Evolutionary conservation across 2,113 vertebrate genomes (phyloP).

Genomic region (Rhabdomys dilectus): DNA sequence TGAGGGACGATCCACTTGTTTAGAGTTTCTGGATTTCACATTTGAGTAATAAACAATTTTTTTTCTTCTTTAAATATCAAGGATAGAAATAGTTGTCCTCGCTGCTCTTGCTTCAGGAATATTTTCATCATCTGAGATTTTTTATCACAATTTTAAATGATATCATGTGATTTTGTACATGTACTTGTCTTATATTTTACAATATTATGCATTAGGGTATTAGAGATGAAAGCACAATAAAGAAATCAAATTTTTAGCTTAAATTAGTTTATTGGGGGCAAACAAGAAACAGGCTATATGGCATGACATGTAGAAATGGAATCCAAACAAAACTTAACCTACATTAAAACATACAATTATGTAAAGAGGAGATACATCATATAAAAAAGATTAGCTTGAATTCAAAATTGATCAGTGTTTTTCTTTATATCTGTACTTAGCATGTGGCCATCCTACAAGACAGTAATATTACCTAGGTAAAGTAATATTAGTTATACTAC

Average conservation of each 20-base stretch:
- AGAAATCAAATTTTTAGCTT: not conserved
- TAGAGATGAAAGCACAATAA: not conserved
- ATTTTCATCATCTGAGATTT: not conserved
- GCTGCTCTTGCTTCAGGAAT: not conserved
- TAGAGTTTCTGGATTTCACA: not conserved
- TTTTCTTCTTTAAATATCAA: not conserved
- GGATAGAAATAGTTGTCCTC: not conserved
- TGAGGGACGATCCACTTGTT: not conserved
- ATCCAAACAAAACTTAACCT: not conserved
- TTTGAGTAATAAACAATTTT: not conserved
- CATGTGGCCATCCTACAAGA: not conserved
- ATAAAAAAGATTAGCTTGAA: not conserved
- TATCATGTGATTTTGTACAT: not conserved
- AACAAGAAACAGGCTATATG: not conserved
- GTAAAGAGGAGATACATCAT: not conserved
- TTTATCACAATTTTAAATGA: not conserved
- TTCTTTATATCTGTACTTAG: not conserved
- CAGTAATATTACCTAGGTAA: not conserved
- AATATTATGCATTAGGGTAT: not conserved
- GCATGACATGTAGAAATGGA: not conserved
- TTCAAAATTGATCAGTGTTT: not conserved
- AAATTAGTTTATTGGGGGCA: not conserved
- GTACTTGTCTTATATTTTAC: not conserved
- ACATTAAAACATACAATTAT: not conserved
- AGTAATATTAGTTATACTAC: not conserved